A percentile compares a stretch with the other conserved stretches of the same genome.
Evolutionary conservation across 1,140 invertebrate species (phyloP).

Genomic region (Aphaenogaster rudis): DNA sequence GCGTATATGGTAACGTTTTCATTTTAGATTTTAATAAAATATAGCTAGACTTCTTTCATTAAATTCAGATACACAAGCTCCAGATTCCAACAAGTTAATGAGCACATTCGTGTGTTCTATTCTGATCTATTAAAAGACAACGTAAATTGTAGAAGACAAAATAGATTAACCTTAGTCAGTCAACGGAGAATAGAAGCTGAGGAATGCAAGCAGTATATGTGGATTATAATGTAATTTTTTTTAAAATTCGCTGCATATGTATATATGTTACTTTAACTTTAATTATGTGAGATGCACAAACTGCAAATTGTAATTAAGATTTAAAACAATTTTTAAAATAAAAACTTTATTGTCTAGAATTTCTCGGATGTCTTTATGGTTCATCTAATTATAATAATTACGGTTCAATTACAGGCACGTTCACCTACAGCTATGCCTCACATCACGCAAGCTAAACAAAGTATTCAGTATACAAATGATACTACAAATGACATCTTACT

Average conservation of each 20-base stretch:
- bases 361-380: background rate
- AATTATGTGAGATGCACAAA: background rate
- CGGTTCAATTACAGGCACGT: conserved; percentile 22
- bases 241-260: too few species aligned
- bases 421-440: conserved; percentile 2
- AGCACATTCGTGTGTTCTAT: background rate
- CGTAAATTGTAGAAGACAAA: background rate
- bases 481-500: conserved; percentile 24
- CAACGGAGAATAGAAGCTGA: background rate
- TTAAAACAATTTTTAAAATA: background rate
- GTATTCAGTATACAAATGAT: conserved; percentile 23
- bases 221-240: conserved; percentile 42
- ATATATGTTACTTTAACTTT: too few species aligned
- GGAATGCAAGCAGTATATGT: background rate
- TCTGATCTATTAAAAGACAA: background rate
- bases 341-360: background rate
- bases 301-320: background rate
- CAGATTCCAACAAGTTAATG: conserved; percentile 33
- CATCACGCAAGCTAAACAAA: conserved; percentile 23
- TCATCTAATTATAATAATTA: conserved; percentile 3
- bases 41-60: background rate
- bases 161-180: background rate
- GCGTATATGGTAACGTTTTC: background rate
- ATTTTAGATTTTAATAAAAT: background rate
- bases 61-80: conserved; percentile 29